Evolutionary conservation across 2,113 vertebrate genomes (phyloP).

Genomic region (Oncorhynchus tshawytscha): DNA sequence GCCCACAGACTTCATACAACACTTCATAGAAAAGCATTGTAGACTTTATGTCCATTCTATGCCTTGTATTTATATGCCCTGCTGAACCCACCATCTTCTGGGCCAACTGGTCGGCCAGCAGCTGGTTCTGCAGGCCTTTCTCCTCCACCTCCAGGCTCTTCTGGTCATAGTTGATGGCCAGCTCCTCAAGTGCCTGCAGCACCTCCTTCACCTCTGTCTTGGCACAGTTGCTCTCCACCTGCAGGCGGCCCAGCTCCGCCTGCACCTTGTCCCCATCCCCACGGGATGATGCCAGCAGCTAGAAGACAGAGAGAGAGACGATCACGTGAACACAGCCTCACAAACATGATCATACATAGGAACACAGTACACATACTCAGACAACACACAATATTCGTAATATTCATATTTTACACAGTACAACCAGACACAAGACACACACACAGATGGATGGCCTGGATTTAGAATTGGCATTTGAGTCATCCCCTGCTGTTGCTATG

Average conservation of each 20-base stretch:
- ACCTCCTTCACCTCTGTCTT: constrained; percentile 91
- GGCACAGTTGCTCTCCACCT: constrained; percentile 83
- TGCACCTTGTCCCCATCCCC: constrained; percentile 85
- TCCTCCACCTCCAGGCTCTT: constrained; percentile 91
- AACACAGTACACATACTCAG: neutral
- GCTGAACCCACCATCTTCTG: constrained; percentile 83
- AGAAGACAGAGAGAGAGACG: neutral
- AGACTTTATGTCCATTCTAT: neutral
- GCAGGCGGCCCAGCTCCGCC: constrained; percentile 80
- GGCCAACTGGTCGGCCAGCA: constrained; percentile 84
- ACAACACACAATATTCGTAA: too few relatives aligned
- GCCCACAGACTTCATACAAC: neutral
- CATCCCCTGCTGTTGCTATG: neutral
- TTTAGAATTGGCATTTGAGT: neutral
- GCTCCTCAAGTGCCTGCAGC: constrained; percentile 86
- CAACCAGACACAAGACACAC: neutral
- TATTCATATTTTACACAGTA: neutral
- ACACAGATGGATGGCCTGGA: neutral
- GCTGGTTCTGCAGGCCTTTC: constrained; percentile 84
- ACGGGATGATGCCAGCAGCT: constrained; percentile 82
- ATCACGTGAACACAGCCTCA: too few relatives aligned
- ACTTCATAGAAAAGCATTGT: neutral
- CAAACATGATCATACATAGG: neutral
- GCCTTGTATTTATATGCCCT: neutral
- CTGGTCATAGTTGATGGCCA: constrained; percentile 90